phyloP scores from a whole-genome alignment of 2,888 invertebrate species.

The Aelia acuminata region DNA sequence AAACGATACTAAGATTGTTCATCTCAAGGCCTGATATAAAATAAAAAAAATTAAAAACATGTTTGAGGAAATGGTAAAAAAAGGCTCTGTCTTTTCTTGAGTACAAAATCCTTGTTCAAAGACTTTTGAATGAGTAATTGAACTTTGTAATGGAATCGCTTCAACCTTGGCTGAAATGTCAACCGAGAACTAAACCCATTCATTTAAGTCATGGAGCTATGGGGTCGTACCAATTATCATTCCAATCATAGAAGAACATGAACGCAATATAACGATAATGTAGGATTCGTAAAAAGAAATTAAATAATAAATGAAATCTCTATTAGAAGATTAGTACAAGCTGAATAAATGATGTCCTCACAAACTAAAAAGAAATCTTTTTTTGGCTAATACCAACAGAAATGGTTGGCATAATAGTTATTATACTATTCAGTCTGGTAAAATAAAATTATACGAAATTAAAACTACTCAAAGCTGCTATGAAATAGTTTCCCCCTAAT shows the following conservation, averaged over 20 bases:
- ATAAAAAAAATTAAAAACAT: background rate
- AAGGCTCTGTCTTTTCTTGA: background rate
- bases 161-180: conserved; percentile 37
- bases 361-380: no score
- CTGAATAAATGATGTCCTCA: no score
- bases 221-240: background rate
- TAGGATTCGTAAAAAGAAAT: no score
- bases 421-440: no score
- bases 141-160: background rate
- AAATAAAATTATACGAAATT: no score
- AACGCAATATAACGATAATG: no score
- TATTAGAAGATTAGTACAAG: no score
- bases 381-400: no score
- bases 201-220: conserved; percentile 1
- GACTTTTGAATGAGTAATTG: conserved; percentile 10
- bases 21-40: background rate
- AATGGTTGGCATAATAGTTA: no score
- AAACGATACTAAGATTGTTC: background rate
- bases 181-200: conserved; percentile 22
- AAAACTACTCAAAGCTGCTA: no score
- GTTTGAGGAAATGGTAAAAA: background rate
- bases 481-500: no score
- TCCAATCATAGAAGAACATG: background rate
- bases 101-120: background rate
- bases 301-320: no score